A percentile compares a stretch with the other conserved stretches of the same genome.
Conservation (phyloP, 2,888 invertebrate species). For the Thereva unica region DNA sequence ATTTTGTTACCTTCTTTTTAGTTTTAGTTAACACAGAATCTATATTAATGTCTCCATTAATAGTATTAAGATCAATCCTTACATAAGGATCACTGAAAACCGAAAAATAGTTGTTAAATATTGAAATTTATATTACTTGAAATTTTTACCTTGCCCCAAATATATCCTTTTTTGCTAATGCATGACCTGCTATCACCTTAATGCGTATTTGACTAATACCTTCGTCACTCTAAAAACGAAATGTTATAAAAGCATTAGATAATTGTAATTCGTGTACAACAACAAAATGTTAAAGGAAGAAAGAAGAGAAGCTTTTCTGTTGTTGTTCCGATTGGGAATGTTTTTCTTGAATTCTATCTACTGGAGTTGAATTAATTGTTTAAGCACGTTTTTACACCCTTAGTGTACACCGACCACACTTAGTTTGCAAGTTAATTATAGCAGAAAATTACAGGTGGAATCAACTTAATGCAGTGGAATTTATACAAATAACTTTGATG, state of each 20-base stretch:
- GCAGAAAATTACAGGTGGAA: too few species aligned
- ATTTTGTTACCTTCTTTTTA: conserved; percentile 80
- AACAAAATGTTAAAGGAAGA: background rate
- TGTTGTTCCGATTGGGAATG: too few species aligned
- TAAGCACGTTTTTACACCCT: too few species aligned
- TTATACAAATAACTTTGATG: too few species aligned
- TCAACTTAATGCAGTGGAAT: too few species aligned
- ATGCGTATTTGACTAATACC: conserved; percentile 81
- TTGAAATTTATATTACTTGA: conserved; percentile 29
- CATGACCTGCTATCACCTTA: conserved; percentile 83
- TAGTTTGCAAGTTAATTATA: too few species aligned
- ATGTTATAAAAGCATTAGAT: background rate
- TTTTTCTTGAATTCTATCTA: too few species aligned
- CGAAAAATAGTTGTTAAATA: conserved; percentile 36
- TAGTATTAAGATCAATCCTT: conserved; percentile 84
- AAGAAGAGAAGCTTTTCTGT: too few species aligned
- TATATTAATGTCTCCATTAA: conserved; percentile 83
- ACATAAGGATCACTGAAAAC: conserved; percentile 92
- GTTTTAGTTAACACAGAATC: conserved; percentile 95
- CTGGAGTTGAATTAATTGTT: too few species aligned
- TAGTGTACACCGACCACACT: too few species aligned
- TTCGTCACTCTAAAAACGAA: conserved; percentile 70
- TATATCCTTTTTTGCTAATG: conserved; percentile 97
- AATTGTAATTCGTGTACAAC: background rate
- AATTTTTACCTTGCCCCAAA: conserved; percentile 87